Evolutionary conservation across 2,888 invertebrate genomes (phyloP).

Genomic region (Drosophila suboccidentalis): DNA sequence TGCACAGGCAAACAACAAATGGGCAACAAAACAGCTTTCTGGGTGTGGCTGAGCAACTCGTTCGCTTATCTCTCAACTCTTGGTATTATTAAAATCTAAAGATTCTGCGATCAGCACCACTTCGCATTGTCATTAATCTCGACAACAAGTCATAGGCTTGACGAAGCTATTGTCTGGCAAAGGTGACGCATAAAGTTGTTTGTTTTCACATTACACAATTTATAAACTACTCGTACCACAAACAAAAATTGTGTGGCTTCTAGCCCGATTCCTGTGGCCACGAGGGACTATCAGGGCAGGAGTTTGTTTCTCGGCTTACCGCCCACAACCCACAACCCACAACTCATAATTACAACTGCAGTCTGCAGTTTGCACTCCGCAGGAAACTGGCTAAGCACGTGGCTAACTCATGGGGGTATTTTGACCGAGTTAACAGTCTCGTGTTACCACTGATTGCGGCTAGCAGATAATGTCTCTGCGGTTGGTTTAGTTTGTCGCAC

Average conservation of each 20-base stretch:
- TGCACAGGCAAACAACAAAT: conserved; percentile 14
- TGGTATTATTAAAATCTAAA: conserved; percentile 19
- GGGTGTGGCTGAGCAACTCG: conserved; percentile 55
- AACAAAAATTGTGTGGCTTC: conserved; percentile 70
- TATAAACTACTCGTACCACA: conserved; percentile 39
- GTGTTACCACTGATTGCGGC: conserved; percentile 70
- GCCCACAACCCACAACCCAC: conserved; percentile 32
- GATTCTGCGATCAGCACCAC: conserved; percentile 43
- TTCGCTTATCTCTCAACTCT: conserved; percentile 30
- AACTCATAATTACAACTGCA: conserved; percentile 49
- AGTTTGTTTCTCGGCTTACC: conserved; percentile 3
- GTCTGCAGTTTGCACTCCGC: conserved; percentile 20
- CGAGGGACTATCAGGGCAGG: neutral
- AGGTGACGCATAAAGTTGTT: conserved; percentile 58
- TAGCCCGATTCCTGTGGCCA: conserved; percentile 40
- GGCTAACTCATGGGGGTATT: conserved; percentile 18
- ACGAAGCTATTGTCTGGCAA: conserved; percentile 41
- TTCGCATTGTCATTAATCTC: conserved; percentile 67
- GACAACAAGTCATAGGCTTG: conserved; percentile 44
- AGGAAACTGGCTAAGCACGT: conserved; percentile 33
- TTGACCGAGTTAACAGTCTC: conserved; percentile 40
- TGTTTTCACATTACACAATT: conserved; percentile 25
- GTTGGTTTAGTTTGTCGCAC: conserved; percentile 41
- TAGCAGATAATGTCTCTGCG: conserved; percentile 60
- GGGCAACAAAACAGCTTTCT: conserved; percentile 31